phyloP scores from a whole-genome alignment of 2,113 vertebrate genomes.

The Zapus hudsonius region DNA sequence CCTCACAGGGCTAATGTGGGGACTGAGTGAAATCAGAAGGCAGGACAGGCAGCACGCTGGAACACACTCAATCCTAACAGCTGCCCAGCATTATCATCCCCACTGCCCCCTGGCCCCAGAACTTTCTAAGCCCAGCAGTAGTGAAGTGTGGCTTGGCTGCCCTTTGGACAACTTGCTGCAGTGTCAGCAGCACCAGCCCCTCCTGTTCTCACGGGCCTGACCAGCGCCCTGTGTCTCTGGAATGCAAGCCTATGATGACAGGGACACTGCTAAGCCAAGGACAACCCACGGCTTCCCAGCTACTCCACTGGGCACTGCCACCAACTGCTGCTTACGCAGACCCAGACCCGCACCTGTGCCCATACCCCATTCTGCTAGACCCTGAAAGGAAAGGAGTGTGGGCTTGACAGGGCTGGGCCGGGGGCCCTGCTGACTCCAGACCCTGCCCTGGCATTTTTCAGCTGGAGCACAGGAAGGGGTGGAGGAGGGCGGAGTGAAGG shows the following conservation, averaged over 20 bases:
- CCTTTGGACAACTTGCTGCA: background rate
- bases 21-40: background rate
- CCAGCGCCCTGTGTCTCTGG: background rate
- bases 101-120: background rate
- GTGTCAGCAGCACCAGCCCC: background rate
- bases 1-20: background rate
- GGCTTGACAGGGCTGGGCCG: background rate
- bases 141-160: background rate
- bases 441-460: background rate
- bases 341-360: background rate
- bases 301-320: no score
- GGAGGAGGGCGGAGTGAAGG: background rate
- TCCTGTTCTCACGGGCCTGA: background rate
- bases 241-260: background rate
- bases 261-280: background rate
- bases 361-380: background rate
- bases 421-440: no score
- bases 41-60: background rate
- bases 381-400: background rate
- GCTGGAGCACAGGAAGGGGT: background rate
- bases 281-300: no score
- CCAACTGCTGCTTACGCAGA: background rate
- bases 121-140: background rate
- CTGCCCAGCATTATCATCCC: background rate
- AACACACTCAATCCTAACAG: background rate